Conservation (phyloP, 1,140 invertebrate genomes). For the Lepidostoma basale region DNA sequence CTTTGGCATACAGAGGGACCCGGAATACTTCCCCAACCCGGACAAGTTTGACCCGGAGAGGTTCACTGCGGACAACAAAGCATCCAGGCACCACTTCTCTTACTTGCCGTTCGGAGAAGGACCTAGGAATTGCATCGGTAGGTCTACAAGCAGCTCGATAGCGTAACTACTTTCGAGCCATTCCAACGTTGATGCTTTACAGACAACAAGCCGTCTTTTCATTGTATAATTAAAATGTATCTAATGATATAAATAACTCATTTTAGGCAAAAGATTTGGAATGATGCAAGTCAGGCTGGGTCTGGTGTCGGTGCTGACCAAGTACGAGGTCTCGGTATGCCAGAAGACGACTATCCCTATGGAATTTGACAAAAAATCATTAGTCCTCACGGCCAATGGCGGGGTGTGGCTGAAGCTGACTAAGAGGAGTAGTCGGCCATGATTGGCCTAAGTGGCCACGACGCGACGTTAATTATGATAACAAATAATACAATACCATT, state of each 20-base stretch:
- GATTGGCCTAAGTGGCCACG: no score
- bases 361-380: constrained; percentile 32
- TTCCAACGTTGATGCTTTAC: not conserved
- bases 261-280: constrained; percentile 52
- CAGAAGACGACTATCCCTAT: constrained; percentile 47
- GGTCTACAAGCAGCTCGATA: not conserved
- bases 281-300: constrained; percentile 56
- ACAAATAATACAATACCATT: no score
- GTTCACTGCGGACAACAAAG: constrained; percentile 49
- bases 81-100: constrained; percentile 50
- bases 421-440: constrained; percentile 23
- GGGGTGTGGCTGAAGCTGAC: constrained; percentile 49
- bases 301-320: constrained; percentile 50
- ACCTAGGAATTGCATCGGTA: constrained; percentile 63
- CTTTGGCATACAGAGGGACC: constrained; percentile 53
- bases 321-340: constrained; percentile 50
- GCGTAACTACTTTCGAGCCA: not conserved
- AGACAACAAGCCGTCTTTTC: not conserved
- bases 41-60: constrained; percentile 56
- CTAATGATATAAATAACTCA: not conserved
- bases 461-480: no score
- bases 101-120: constrained; percentile 65
- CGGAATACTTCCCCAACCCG: constrained; percentile 50
- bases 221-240: not conserved
- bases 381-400: constrained; percentile 30